These are phyloP conservation scores for Polylopha cassiicola DNA, from an alignment of 2,888 invertebrate species.

Conservation along the genomic window DNA sequence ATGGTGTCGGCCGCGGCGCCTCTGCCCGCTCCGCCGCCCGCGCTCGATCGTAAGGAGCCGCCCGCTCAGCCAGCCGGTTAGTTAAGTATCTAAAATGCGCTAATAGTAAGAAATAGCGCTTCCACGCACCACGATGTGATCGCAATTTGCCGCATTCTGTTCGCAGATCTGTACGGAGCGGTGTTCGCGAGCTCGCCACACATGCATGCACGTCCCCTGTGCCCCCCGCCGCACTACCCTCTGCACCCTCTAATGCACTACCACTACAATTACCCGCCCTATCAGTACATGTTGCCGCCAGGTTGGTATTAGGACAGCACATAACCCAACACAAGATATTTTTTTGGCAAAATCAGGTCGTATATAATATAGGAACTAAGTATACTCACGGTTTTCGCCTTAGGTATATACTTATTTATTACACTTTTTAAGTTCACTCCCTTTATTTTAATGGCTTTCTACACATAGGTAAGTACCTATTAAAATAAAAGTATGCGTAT, in stretches of 20 bases:
- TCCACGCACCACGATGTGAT: conserved; percentile 53
- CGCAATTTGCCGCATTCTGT: conserved; percentile 51
- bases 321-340: not conserved
- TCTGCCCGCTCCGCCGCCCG: conserved; percentile 55
- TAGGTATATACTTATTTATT: no score
- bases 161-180: conserved; percentile 70
- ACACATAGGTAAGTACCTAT: no score
- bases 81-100: conserved; percentile 75
- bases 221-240: conserved; percentile 71
- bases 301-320: conserved; percentile 48
- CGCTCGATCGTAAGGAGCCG: conserved; percentile 74
- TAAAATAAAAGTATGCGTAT: no score
- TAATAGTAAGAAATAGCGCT: conserved; percentile 69
- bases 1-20: conserved; percentile 77
- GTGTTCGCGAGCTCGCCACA: conserved; percentile 64
- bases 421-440: no score
- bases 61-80: conserved; percentile 76
- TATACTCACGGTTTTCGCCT: no score
- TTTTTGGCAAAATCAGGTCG: not conserved
- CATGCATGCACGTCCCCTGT: conserved; percentile 68
- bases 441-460: no score
- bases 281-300: conserved; percentile 70
- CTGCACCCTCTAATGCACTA: conserved; percentile 71
- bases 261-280: conserved; percentile 69
- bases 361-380: no score